These are phyloP conservation scores for Hoplostethus atlanticus DNA, from an alignment of 2,797 vertebrate genomes.

Conservation along the genomic window DNA sequence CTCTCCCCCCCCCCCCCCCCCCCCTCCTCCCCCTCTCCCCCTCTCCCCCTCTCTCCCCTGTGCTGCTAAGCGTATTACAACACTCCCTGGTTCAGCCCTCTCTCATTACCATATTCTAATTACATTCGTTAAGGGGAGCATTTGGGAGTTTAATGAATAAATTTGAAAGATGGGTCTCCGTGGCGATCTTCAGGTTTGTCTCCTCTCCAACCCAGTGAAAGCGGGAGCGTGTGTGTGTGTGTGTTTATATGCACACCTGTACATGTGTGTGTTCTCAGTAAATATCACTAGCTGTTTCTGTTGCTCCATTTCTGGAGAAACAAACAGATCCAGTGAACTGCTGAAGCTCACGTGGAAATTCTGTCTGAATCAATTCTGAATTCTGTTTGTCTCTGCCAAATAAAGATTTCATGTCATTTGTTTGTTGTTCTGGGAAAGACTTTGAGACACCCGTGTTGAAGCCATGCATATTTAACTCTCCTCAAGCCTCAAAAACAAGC, in stretches of 20 bases:
- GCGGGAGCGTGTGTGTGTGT: slow-evolving; percentile 40
- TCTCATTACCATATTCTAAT: slow-evolving; percentile 89
- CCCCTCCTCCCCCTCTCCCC: slow-evolving; percentile 34
- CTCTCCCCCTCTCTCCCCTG: slow-evolving; percentile 57
- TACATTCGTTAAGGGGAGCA: slow-evolving; percentile 85
- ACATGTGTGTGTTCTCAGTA: slow-evolving; percentile 30
- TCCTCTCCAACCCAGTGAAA: slow-evolving; percentile 65
- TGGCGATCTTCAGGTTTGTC: slow-evolving; percentile 81
- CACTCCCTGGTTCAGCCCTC: slow-evolving; percentile 86
- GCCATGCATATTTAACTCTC: slow-evolving; percentile 76
- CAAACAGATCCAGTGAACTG: slow-evolving; percentile 73
- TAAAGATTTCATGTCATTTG: slow-evolving; percentile 81
- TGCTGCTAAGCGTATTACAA: slow-evolving; percentile 83
- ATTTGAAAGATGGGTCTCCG: slow-evolving; percentile 81
- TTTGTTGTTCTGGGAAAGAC: slow-evolving; percentile 62
- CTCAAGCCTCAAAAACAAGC: slow-evolving; percentile 72
- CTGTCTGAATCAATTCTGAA: slow-evolving; percentile 69
- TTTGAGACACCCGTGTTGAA: slow-evolving; percentile 66
- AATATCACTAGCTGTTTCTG: slow-evolving; percentile 54
- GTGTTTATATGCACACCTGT: slow-evolving; percentile 44
- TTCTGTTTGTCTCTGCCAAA: slow-evolving; percentile 75
- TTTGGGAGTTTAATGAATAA: slow-evolving; percentile 87
- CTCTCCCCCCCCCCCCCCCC: slow-evolving; percentile 14
- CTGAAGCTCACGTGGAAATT: slow-evolving; percentile 57
- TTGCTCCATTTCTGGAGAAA: slow-evolving; percentile 65